A percentile compares a stretch with the other conserved stretches of the same genome.
These are phyloP conservation scores for Labeo catla DNA, from an alignment of 2,113 vertebrate genomes.

Conservation along the genomic window DNA sequence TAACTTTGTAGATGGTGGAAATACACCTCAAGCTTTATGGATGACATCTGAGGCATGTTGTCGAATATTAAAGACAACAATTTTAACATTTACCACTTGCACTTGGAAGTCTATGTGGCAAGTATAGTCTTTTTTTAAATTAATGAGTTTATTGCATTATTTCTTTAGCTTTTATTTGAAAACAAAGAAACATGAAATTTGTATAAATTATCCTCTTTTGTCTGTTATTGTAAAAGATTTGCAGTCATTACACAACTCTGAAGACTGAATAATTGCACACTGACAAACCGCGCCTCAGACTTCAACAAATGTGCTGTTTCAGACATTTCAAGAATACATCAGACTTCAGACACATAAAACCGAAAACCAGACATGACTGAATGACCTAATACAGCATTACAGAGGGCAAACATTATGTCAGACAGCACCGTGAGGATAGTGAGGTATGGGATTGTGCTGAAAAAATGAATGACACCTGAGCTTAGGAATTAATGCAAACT, in stretches of 20 bases:
- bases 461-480: neutral
- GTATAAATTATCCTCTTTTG: neutral
- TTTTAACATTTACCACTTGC: neutral
- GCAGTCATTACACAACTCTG: neutral
- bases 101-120: neutral
- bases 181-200: neutral
- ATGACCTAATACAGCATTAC: neutral
- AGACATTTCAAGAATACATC: neutral
- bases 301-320: neutral
- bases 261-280: neutral
- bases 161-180: neutral
- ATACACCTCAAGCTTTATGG: neutral
- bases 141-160: neutral
- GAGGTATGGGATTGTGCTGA: neutral
- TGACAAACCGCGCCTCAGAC: neutral
- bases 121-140: neutral
- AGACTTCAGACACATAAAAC: neutral
- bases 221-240: neutral
- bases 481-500: neutral
- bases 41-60: neutral
- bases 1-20: neutral
- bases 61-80: neutral
- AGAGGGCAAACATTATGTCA: neutral
- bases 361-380: neutral
- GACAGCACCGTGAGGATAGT: neutral